Conservation (phyloP, 2,113 vertebrate species). For the Struthidea cinerea region DNA sequence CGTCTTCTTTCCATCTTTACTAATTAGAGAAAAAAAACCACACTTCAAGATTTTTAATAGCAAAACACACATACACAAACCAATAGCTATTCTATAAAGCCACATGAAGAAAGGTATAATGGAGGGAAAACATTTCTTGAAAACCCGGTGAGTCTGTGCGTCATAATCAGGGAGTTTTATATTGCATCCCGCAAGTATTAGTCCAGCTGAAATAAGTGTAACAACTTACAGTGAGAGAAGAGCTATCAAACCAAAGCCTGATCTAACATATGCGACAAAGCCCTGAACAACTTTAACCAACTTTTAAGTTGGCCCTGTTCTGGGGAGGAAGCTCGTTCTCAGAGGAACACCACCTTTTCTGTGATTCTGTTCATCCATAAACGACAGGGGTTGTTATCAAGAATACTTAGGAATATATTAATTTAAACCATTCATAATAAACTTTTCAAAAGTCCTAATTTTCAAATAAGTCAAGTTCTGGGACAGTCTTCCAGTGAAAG, state of each 20-base stretch:
- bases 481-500: neutral
- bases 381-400: neutral
- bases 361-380: neutral
- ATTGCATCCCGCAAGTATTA: neutral
- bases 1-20: too few species aligned
- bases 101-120: neutral
- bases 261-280: neutral
- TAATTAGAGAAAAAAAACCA: neutral
- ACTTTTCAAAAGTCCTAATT: neutral
- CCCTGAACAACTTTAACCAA: neutral
- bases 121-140: neutral
- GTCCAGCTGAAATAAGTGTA: neutral
- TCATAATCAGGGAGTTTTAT: neutral
- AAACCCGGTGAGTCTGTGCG: neutral
- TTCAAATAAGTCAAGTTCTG: neutral
- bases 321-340: neutral
- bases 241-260: neutral
- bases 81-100: neutral
- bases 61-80: neutral
- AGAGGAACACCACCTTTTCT: neutral
- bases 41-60: neutral
- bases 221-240: neutral
- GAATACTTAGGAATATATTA: neutral
- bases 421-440: neutral
- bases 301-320: neutral